Evolutionary conservation across 2,113 vertebrate species (phyloP), one percentile per base, ranked within the genome.

Genomic region (Seriola quinqueradiata): DNA sequence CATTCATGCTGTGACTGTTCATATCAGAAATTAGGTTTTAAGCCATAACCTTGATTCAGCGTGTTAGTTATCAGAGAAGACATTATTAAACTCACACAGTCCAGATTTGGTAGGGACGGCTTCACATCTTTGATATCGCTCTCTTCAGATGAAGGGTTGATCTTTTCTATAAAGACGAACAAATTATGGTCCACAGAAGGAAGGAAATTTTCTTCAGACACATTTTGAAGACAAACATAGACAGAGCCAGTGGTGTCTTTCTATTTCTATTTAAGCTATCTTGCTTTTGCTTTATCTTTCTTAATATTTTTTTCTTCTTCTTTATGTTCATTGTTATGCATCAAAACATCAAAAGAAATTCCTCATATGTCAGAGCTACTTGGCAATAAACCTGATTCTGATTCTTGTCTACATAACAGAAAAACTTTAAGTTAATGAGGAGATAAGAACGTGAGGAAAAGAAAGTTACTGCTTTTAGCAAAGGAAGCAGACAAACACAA

Each of bases 101-200:
- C 2, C 21, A 54, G 10, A n/a, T n/a, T 54, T 28, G 5, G 13
- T 0, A 83, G 3, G 0, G n/a, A 9, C 4, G 70, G 81, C 28
- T 83, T 85, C 72, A 78, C 28, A 0, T 91, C 85, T 63, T 86
- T 59, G 5, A 69, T 21, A 5, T 85, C 23, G 0, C 0, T 4
- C 3, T 69, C 28, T 0, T 52, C 61, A 1, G 12, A 3, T 9
- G 78, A 44, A 36, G 38, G 21, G 11, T 0, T 65, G 12, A 9
- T 73, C 14, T 8, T 83, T 36, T 38, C 88, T 89, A 12, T 19
- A 21, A 81, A 42, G 17, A 83, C 9, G 36, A 16, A 28, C 38
- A 23, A 25, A 32, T 42, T 1, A 21, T 2, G 25, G 3, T 59
- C 42, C 8, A 13, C 2, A 44, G 9, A 10, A 44, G 40, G 6